A percentile compares a stretch with the other conserved stretches of the same genome.
Evolutionary conservation across 2,113 vertebrate species (phyloP).

Genomic region (Gambusia affinis): DNA sequence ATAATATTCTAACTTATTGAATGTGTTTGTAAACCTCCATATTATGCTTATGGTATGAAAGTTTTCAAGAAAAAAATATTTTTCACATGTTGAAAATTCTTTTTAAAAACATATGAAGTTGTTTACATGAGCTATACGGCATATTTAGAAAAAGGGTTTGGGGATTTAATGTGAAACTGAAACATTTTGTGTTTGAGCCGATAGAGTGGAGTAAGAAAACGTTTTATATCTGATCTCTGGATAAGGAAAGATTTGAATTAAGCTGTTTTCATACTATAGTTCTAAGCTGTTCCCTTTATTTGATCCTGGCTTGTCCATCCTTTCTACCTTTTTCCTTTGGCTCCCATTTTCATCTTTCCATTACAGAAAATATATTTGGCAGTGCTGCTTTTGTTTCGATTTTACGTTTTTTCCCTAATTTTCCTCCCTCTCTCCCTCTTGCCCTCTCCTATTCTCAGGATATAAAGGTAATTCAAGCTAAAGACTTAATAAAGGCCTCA

Average conservation of each 20-base stretch:
- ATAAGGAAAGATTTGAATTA: slow-evolving; percentile 16
- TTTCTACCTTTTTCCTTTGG: slow-evolving; percentile 55
- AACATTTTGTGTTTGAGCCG: background rate
- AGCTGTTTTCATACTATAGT: slow-evolving; percentile 13
- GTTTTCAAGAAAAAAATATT: too few species aligned
- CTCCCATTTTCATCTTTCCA: slow-evolving; percentile 75
- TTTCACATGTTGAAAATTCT: too few species aligned
- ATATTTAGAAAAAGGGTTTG: background rate
- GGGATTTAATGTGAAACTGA: background rate
- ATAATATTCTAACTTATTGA: too few species aligned
- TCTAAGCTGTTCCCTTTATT: slow-evolving; percentile 24
- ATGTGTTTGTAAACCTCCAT: too few species aligned
- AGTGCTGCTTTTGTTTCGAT: slow-evolving; percentile 69
- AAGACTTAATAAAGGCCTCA: slow-evolving; percentile 92
- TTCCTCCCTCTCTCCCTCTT: slow-evolving; percentile 86
- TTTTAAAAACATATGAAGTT: background rate
- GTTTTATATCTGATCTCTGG: slow-evolving; percentile 7
- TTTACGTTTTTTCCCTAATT: slow-evolving; percentile 89
- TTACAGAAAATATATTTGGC: slow-evolving; percentile 69
- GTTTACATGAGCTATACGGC: background rate
- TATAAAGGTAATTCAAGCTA: slow-evolving; percentile 87
- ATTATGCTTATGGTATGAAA: too few species aligned
- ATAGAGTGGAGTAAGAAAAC: background rate
- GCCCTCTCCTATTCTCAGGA: slow-evolving; percentile 87
- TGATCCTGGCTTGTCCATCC: slow-evolving; percentile 41